phyloP scores from a whole-genome alignment of 2,113 vertebrate species.

The Chloebia gouldiae region DNA sequence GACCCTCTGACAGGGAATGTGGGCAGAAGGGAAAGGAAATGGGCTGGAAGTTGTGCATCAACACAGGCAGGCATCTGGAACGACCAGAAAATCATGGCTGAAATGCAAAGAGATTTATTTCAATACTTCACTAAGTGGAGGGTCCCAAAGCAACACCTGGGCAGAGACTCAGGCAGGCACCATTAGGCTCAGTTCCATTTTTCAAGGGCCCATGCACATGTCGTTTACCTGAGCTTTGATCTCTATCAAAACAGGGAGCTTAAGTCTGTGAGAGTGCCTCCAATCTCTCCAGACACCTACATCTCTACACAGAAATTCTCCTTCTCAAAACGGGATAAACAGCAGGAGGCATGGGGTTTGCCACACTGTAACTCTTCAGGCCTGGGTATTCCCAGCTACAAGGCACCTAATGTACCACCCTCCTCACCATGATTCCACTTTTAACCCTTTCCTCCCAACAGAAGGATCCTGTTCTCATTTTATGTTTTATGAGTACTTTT shows the following conservation, averaged over 20 bases:
- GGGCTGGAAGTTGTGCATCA: background rate
- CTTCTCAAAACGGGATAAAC: background rate
- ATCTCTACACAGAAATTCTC: background rate
- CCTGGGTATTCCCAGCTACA: background rate
- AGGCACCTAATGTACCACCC: background rate
- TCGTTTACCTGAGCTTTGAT: background rate
- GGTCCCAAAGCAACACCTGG: background rate
- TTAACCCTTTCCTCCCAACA: background rate
- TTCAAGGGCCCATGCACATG: background rate
- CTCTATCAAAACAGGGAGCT: background rate
- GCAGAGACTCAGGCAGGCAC: background rate
- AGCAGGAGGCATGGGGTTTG: background rate
- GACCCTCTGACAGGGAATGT: slow-evolving; percentile 73
- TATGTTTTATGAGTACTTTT: background rate
- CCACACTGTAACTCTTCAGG: background rate
- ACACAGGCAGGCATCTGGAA: no score
- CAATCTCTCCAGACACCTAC: background rate
- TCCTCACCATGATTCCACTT: background rate
- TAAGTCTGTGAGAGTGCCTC: background rate
- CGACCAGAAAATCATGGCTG: background rate
- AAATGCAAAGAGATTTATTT: background rate
- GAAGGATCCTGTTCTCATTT: background rate
- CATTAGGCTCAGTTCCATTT: background rate
- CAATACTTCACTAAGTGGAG: background rate
- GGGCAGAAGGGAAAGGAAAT: background rate